These are phyloP conservation scores for Drosophila varians DNA, from an alignment of 1,140 invertebrate genomes.

Conservation along the genomic window DNA sequence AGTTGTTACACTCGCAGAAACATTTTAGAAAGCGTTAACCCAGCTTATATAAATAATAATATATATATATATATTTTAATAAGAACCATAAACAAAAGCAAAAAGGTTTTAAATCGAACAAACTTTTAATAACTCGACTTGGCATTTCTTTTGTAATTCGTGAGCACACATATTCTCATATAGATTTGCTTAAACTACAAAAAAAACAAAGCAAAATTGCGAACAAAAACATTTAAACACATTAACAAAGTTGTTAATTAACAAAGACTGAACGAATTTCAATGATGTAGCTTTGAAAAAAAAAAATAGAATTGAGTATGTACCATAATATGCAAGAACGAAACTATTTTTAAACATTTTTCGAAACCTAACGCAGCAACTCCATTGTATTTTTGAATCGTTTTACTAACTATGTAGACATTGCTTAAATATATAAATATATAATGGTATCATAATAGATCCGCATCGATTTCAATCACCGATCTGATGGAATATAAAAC, in stretches of 20 bases:
- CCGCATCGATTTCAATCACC: conserved; percentile 11
- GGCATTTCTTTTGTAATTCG: conserved; percentile 15
- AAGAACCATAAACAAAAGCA: conserved; percentile 33
- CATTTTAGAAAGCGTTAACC: conserved; percentile 28
- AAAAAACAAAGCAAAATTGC: not conserved
- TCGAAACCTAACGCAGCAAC: conserved; percentile 56
- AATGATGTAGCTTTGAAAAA: conserved; percentile 38
- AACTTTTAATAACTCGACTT: conserved; percentile 32
- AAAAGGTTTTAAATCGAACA: conserved; percentile 39
- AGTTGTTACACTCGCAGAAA: conserved; percentile 35
- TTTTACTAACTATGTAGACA: conserved; percentile 60
- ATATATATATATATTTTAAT: conserved; percentile 59
- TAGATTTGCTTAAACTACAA: conserved; percentile 15
- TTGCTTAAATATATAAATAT: conserved; percentile 49
- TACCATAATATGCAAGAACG: conserved; percentile 11
- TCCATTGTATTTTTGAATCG: conserved; percentile 57
- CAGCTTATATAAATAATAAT: conserved; percentile 29
- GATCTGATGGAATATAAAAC: conserved; percentile 21
- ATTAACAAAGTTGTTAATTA: conserved; percentile 71
- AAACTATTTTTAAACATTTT: conserved; percentile 49
- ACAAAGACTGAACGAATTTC: conserved; percentile 76
- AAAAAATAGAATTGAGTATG: conserved; percentile 25
- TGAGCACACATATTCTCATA: conserved; percentile 13
- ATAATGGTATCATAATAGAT: conserved; percentile 21
- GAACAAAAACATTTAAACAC: conserved; percentile 29